Percentiles rank a stretch among this genome's conserved stretches.
phyloP scores from a whole-genome alignment of 1,140 invertebrate genomes.

The Cryptotermes secundus region DNA sequence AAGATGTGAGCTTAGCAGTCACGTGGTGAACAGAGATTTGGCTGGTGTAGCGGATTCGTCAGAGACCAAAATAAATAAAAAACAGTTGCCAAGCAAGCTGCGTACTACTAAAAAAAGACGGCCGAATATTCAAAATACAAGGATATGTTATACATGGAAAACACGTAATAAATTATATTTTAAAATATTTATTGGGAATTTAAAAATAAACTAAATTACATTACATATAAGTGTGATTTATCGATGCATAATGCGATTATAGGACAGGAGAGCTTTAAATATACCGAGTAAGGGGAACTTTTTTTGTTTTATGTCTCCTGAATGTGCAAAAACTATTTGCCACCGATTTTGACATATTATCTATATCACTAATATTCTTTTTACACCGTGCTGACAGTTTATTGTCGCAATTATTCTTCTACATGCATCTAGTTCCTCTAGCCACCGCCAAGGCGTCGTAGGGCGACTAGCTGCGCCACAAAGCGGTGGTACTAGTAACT shows the following conservation, averaged over 20 bases:
- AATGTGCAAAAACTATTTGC: not conserved
- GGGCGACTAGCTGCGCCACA: not conserved
- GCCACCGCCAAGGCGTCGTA: not conserved
- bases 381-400: not conserved
- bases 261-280: not conserved
- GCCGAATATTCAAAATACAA: not conserved
- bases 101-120: not conserved
- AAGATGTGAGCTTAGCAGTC: slow-evolving; percentile 2
- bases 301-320: not conserved
- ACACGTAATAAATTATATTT: not conserved
- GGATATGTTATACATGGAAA: not conserved
- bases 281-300: too few species aligned
- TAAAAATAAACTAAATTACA: not conserved
- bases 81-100: slow-evolving; percentile 4
- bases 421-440: not conserved
- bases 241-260: not conserved
- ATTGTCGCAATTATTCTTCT: not conserved
- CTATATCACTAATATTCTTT: slow-evolving; percentile 3
- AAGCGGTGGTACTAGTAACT: not conserved
- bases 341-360: not conserved
- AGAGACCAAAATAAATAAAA: slow-evolving; percentile 9
- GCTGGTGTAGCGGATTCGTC: not conserved
- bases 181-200: not conserved
- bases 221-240: not conserved
- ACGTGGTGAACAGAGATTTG: slow-evolving; percentile 1